Evolutionary conservation across 2,888 invertebrate species (phyloP), one percentile per base, ranked within the genome.

Genomic region (Merodon equestris): DNA sequence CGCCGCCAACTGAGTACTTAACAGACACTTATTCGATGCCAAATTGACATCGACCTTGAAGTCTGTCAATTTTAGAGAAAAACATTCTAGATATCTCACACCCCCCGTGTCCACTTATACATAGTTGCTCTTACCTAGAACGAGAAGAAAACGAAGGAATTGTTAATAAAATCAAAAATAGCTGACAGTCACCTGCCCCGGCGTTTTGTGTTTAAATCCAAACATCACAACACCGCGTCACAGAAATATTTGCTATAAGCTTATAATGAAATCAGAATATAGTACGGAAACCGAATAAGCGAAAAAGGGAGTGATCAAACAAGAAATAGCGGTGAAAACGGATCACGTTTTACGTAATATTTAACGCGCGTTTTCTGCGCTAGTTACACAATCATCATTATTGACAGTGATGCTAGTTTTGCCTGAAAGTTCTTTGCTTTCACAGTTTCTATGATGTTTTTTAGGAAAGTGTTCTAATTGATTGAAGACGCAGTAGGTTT

Each of bases 51-150:
- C 70, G 70, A 64, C 75, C 70, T 63, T 75, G 57, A 47, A 57
- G 14, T n/a, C 51, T 63, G 68, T 63, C 57, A 70, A 58, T 51
- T 64, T 38, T 47, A 27, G 13, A 9, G 17, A 27, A 40, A 3
- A n/a, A 47, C 40, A 45, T 9, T 12, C 12, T 44, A 34, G 36
- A 15, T 34, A 27, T 53, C 17, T 60, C 60, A 68, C 27, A 27
- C 27, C 2, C 7, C 27, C 7, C 7, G 2, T 7, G 27, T 27
- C 7, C 27, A 27, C 27, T 7, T 27, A 27, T 27, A 27, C 3
- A 2, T 27, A 27, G n/a, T 40, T n/a, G 10, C 40, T 67, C 73
- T 74, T 74, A 74, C 73, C 73, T 74, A 1, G 10, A 74, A 60
- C 42, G 60, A 61, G 48, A 40, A 17, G 27, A 27, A 27, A 27